These are phyloP conservation scores for Achlya flavicornis DNA, from an alignment of 2,888 invertebrate species.

Conservation along the genomic window DNA sequence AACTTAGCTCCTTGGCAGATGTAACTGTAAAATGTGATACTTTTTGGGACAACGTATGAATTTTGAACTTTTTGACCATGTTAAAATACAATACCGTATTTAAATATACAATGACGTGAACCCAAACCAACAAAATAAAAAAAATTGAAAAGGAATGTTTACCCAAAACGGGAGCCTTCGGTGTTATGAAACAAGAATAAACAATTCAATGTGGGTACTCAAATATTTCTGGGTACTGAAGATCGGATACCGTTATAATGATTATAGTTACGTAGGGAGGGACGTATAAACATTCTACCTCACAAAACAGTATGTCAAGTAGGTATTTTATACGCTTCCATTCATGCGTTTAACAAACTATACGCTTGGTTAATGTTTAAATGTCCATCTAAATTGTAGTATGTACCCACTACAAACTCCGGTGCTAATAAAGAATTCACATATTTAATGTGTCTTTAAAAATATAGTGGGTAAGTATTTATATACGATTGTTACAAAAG, in stretches of 20 bases:
- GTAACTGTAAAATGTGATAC: too few species aligned
- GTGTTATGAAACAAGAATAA: constrained; percentile 20
- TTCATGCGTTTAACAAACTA: neutral
- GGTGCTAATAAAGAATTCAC: too few species aligned
- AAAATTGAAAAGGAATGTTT: constrained; percentile 26
- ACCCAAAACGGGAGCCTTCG: constrained; percentile 32
- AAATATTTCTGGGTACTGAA: constrained; percentile 3
- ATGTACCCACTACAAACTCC: neutral
- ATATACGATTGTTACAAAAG: too few species aligned
- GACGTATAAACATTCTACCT: neutral
- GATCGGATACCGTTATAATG: neutral
- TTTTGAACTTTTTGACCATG: too few species aligned
- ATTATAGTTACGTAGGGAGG: neutral
- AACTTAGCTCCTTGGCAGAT: neutral
- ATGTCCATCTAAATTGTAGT: neutral
- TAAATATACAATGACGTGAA: neutral
- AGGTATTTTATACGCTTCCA: neutral
- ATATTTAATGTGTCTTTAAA: too few species aligned
- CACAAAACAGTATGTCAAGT: neutral
- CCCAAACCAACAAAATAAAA: neutral
- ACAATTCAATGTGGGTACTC: constrained; percentile 18
- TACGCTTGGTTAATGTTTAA: neutral
- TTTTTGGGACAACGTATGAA: too few species aligned
- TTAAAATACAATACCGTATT: too few species aligned
- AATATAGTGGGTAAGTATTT: too few species aligned